Evolutionary conservation across 1,140 invertebrate genomes (phyloP).

Genomic region (Papilio glaucus): DNA sequence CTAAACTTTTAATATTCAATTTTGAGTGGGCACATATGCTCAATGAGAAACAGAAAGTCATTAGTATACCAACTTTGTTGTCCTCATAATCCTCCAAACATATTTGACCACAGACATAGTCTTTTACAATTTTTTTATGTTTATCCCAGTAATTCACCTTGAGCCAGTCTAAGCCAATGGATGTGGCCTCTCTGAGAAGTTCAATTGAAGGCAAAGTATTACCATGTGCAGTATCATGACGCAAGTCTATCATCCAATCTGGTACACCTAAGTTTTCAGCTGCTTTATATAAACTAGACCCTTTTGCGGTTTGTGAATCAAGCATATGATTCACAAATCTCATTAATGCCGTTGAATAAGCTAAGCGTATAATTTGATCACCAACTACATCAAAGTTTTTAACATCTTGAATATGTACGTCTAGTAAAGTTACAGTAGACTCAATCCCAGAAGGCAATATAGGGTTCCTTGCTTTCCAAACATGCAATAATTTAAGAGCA

Average conservation of each 20-base stretch:
- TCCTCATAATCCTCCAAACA: conserved; percentile 46
- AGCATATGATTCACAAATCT: conserved; percentile 86
- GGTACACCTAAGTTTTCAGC: conserved; percentile 85
- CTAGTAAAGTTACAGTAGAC: conserved; percentile 86
- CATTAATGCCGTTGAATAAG: conserved; percentile 86
- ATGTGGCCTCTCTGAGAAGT: conserved; percentile 83
- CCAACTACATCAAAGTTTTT: conserved; percentile 46
- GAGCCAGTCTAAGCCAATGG: conserved; percentile 85
- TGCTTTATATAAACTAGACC: conserved; percentile 83
- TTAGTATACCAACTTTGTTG: conserved; percentile 57
- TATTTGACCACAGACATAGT: conserved; percentile 55
- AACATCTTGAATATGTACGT: conserved; percentile 81
- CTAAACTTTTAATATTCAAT: conserved; percentile 67
- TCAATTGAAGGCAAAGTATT: conserved; percentile 84
- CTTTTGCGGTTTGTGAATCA: conserved; percentile 81
- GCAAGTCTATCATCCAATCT: conserved; percentile 87
- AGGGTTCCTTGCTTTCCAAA: conserved; percentile 87
- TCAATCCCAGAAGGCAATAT: conserved; percentile 87
- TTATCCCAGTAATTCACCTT: conserved; percentile 82
- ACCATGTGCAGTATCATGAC: conserved; percentile 87
- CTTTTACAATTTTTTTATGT: conserved; percentile 62
- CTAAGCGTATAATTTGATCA: conserved; percentile 82
- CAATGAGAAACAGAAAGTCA: conserved; percentile 69
- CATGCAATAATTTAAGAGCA: conserved; percentile 82
- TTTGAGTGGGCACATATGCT: conserved; percentile 68